Evolutionary conservation across 30 jellyfish, hydroid and myxozoan genomes (phyloP).

Genomic region (Pseudorhiza aurosa): DNA sequence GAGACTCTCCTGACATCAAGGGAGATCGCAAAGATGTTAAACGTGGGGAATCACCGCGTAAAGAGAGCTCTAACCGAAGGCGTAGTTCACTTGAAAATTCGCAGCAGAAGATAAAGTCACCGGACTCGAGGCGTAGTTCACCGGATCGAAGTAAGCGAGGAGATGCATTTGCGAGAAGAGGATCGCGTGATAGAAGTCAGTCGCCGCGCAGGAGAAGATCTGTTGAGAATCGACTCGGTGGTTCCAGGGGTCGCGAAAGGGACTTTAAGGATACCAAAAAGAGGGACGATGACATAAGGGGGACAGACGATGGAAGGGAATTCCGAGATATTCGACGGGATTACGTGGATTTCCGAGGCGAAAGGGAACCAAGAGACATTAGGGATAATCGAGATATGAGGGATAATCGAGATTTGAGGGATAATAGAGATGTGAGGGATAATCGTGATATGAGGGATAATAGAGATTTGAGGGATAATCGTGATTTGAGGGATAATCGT

Average conservation of each 20-base stretch:
- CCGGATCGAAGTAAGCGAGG: conserved; percentile 62
- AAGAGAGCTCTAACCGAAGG: conserved; percentile 11
- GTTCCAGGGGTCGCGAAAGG: conserved; percentile 57
- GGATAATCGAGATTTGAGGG: background rate
- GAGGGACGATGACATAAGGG: conserved; percentile 35
- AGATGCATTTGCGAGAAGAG: conserved; percentile 23
- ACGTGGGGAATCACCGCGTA: conserved; percentile 49
- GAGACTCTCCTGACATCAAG: conserved; percentile 65
- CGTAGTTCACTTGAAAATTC: conserved; percentile 43
- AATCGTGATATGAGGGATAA: conserved; percentile 54
- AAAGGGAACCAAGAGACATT: conserved; percentile 16
- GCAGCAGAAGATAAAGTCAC: conserved; percentile 41
- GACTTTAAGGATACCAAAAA: conserved; percentile 33
- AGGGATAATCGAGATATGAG: conserved; percentile 41
- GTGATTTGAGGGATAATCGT: conserved; percentile 18
- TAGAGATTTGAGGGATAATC: conserved; percentile 24
- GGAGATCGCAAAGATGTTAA: conserved; percentile 49
- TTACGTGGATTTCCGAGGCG: conserved; percentile 17
- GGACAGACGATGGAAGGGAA: conserved; percentile 23
- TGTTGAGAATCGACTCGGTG: conserved; percentile 21
- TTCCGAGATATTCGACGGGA: conserved; percentile 31
- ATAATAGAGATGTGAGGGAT: conserved; percentile 52
- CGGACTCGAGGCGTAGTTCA: conserved; percentile 57
- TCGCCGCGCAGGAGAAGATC: conserved; percentile 58
- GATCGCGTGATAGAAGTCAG: conserved; percentile 41